Conservation (phyloP, 2,888 invertebrate species). For the Zygothrica quintamaculata region DNA sequence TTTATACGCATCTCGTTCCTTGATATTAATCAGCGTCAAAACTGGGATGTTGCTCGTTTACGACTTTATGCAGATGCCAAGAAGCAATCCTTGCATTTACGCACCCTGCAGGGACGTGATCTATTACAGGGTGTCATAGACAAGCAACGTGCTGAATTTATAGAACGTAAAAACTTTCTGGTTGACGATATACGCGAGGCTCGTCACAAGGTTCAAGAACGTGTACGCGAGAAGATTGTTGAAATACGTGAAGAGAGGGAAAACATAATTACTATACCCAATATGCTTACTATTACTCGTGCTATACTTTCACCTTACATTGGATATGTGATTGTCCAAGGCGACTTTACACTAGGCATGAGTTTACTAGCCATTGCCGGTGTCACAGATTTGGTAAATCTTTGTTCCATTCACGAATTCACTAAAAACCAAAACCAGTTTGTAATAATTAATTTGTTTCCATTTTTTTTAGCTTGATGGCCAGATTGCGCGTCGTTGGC, state of each 20-base stretch:
- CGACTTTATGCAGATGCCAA: slow-evolving; percentile 82
- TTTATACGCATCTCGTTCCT: slow-evolving; percentile 83
- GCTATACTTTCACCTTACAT: slow-evolving; percentile 94
- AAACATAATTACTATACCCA: slow-evolving; percentile 97
- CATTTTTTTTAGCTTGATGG: slow-evolving; percentile 96
- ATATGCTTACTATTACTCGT: slow-evolving; percentile 93
- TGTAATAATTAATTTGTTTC: too few species aligned
- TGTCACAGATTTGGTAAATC: slow-evolving; percentile 93
- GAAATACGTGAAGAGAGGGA: slow-evolving; percentile 87
- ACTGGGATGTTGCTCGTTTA: slow-evolving; percentile 82
- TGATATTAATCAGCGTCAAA: slow-evolving; percentile 81
- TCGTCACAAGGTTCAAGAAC: slow-evolving; percentile 89
- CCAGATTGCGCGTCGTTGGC: slow-evolving; percentile 97
- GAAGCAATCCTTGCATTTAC: slow-evolving; percentile 79
- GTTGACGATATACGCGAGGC: slow-evolving; percentile 90
- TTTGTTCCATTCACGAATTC: slow-evolving; percentile 1
- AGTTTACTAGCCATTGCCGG: slow-evolving; percentile 94
- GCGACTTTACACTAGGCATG: slow-evolving; percentile 92
- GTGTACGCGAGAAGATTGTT: slow-evolving; percentile 91
- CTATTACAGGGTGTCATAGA: slow-evolving; percentile 87
- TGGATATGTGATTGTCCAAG: slow-evolving; percentile 93
- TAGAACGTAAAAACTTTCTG: slow-evolving; percentile 87
- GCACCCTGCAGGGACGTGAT: slow-evolving; percentile 85
- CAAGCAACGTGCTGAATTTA: slow-evolving; percentile 87
- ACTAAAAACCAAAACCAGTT: too few species aligned